Evolutionary conservation across 2,113 vertebrate genomes (phyloP).

Genomic region (Microtus ochrogaster): DNA sequence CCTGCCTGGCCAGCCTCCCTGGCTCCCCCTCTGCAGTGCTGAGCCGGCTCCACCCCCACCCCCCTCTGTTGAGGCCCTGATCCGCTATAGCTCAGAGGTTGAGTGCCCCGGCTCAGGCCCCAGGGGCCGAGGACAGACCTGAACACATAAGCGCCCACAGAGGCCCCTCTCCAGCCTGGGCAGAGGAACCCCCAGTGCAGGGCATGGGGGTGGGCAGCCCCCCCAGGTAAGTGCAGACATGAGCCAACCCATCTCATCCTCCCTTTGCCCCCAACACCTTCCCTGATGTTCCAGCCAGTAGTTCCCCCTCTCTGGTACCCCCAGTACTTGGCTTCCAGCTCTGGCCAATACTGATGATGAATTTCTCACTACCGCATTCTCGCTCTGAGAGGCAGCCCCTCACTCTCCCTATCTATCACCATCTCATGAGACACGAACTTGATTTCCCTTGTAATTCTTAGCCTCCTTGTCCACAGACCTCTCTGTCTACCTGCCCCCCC

Average conservation of each 20-base stretch:
- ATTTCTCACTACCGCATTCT: fast-evolving
- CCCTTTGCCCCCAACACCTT: background rate
- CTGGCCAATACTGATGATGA: fast-evolving
- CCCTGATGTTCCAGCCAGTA: background rate
- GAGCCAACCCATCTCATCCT: background rate
- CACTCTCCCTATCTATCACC: background rate
- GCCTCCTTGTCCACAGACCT: too few relatives aligned
- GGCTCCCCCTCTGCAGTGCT: constrained; percentile 63
- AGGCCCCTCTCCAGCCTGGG: background rate
- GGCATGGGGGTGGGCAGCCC: constrained; percentile 73
- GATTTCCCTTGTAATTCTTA: background rate
- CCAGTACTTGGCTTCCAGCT: fast-evolving
- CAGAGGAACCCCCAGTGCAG: constrained; percentile 5
- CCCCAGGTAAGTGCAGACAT: constrained; percentile 59
- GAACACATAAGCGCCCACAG: constrained; percentile 22
- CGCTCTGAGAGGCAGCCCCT: background rate
- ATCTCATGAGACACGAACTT: background rate
- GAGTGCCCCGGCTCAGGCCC: background rate
- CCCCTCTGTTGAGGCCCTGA: constrained; percentile 51
- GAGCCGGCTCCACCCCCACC: constrained; percentile 49
- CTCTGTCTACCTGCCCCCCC: background rate
- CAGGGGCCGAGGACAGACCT: background rate
- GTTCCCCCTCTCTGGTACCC: too few relatives aligned
- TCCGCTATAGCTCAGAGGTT: constrained; percentile 61
- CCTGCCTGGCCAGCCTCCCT: constrained; percentile 67